Base-by-base conservation (phyloP, 2,888 invertebrate genomes). In the Tiliacea aurago region DNA sequence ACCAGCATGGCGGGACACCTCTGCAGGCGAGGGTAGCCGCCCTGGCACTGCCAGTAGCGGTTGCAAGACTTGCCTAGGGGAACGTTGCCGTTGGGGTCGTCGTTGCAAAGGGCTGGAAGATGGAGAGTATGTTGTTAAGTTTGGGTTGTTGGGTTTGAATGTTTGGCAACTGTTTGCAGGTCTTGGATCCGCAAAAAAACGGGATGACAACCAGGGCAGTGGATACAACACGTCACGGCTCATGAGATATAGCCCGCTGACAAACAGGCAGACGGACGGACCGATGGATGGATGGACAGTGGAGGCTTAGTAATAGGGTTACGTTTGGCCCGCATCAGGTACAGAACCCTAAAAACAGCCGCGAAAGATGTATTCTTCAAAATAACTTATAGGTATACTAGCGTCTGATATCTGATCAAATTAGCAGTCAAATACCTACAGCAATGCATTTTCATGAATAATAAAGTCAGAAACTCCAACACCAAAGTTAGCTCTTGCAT, bases 1-100 rank as follows among this genome's bases (percentile, higher is more conserved):
- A 99, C 99, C 90, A 99, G 94, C 98, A 98, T 98, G 53, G 99
- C 98, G 0, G 98, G 98, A 91, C 99, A 99, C 66, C 99, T 97
- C 92, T 99, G 99, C 10, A 99, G 97, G 73, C 99, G 98, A 10
- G 99, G 99, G 94, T 99, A 99, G 0, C 99, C 99, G 9, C 99
- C 99, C 92, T 99, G 98, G 91, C 99, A 99, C 91, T 98, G 98
- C 99, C 99, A 99, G 95, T 99, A 99, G 20, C 99, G 97, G 96
- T 99, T 99, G 97, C 99, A 99, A 68, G 98, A 99, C 94, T 99
- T 99, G 87, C 99, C 98, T 18, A 99, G 96, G 0, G 98, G 98
- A 18, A 99, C 99, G 94, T 99, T 98, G 79, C 99, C 99, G 93
- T 99, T 99, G 69, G 99, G 97, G 89, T 98, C 98, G 62, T 98